phyloP scores from a whole-genome alignment of 2,888 invertebrate genomes.

The Drosophila helvetica region DNA sequence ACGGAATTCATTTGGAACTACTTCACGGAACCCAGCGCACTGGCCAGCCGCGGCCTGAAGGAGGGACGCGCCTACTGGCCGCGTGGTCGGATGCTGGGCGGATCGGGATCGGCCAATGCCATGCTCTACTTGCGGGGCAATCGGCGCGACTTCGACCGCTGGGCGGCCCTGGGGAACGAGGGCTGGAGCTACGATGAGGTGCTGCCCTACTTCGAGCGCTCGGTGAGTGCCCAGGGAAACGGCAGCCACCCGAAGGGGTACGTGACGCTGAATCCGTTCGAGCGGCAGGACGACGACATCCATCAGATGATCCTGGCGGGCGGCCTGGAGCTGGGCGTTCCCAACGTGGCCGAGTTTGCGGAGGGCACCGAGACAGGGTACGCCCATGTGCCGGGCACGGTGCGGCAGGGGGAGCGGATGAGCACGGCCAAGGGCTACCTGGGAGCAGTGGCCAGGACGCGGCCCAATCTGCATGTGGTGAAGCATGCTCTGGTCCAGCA shows the following conservation, averaged over 20 bases:
- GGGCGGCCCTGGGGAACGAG: slow-evolving; percentile 86
- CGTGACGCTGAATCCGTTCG: slow-evolving; percentile 83
- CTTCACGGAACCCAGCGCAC: slow-evolving; percentile 67
- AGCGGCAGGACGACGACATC: slow-evolving; percentile 55
- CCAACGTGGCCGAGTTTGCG: slow-evolving; percentile 79
- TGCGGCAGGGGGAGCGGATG: slow-evolving; percentile 88
- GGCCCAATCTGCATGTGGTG: slow-evolving; percentile 86
- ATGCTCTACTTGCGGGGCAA: slow-evolving; percentile 88
- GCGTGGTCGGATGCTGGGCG: slow-evolving; percentile 88
- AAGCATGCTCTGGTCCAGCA: slow-evolving; percentile 86
- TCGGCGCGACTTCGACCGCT: slow-evolving; percentile 87
- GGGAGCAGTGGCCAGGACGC: slow-evolving; percentile 81
- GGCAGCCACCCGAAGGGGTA: slow-evolving; percentile 77
- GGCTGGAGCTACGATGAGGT: slow-evolving; percentile 91
- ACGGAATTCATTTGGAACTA: slow-evolving; percentile 75
- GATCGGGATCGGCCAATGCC: slow-evolving; percentile 87
- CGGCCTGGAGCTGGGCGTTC: slow-evolving; percentile 84
- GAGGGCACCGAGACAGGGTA: slow-evolving; percentile 85
- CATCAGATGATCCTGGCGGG: slow-evolving; percentile 82
- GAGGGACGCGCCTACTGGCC: slow-evolving; percentile 85
- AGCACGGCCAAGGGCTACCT: slow-evolving; percentile 91
- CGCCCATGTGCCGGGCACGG: slow-evolving; percentile 84
- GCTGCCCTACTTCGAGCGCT: slow-evolving; percentile 92
- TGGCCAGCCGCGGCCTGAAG: slow-evolving; percentile 63
- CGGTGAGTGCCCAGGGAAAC: slow-evolving; percentile 82